Percentiles rank a stretch among this genome's conserved stretches.
phyloP scores from a whole-genome alignment of 2,888 invertebrate genomes.

The Tenthredo notha region DNA sequence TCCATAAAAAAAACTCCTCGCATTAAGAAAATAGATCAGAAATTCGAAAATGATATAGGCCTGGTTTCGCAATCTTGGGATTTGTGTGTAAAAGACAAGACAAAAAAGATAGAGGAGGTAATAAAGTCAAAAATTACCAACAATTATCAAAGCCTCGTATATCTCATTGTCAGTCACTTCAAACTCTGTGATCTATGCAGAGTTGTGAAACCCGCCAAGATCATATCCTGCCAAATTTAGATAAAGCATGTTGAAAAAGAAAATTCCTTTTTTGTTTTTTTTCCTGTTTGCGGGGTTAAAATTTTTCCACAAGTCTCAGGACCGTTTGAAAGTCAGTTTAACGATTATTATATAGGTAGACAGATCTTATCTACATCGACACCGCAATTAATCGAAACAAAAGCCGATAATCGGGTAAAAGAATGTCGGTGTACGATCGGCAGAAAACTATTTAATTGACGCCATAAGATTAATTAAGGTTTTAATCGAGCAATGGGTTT shows the following conservation, averaged over 20 bases:
- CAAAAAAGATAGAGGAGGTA: not conserved
- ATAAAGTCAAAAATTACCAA: not conserved
- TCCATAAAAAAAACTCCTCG: not conserved
- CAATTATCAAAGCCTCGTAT: not conserved
- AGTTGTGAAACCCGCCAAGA: not conserved
- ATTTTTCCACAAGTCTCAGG: not conserved
- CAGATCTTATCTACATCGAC: conserved; percentile 2
- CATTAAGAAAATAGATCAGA: not conserved
- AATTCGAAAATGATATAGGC: not conserved
- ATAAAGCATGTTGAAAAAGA: not conserved
- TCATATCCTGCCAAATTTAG: not conserved
- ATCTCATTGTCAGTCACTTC: not conserved
- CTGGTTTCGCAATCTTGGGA: not conserved
- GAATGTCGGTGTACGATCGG: conserved; percentile 24
- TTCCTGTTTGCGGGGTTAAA: not conserved
- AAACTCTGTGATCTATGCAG: not conserved
- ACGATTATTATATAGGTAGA: not conserved
- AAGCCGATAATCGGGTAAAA: conserved; percentile 26
- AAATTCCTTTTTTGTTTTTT: not conserved
- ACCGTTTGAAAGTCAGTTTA: conserved; percentile 7
- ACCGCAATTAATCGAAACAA: conserved; percentile 22
- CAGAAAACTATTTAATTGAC: conserved; percentile 33
- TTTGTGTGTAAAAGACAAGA: not conserved
- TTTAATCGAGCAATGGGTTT: conserved; percentile 26
- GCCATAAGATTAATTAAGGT: conserved; percentile 39